phyloP scores from a whole-genome alignment of 2,888 invertebrate species.

The Chaitophorus viminalis region DNA sequence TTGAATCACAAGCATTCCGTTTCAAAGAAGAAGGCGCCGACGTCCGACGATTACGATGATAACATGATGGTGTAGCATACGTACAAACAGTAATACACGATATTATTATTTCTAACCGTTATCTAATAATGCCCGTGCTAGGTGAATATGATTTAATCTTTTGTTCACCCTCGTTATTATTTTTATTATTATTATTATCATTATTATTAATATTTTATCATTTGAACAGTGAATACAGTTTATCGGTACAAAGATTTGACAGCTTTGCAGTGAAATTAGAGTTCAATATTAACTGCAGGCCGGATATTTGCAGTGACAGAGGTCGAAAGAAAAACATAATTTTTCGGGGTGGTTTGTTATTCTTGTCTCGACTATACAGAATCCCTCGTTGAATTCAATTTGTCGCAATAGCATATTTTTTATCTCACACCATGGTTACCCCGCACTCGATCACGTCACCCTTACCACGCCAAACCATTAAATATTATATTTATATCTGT shows the following conservation, averaged over 20 bases:
- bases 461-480: not conserved
- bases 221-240: not conserved
- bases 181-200: no score
- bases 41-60: not conserved
- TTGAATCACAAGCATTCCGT: not conserved
- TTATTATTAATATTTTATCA: not conserved
- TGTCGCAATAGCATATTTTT: constrained; percentile 33
- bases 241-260: not conserved
- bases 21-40: constrained; percentile 22
- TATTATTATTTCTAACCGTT: not conserved
- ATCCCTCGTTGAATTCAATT: constrained; percentile 39
- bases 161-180: not conserved
- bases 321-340: constrained; percentile 33
- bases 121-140: not conserved
- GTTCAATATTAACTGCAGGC: constrained; percentile 14
- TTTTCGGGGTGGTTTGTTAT: constrained; percentile 8
- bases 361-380: constrained; percentile 2
- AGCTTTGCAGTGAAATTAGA: not conserved
- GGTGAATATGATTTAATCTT: not conserved
- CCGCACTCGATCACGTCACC: no score
- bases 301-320: constrained; percentile 54
- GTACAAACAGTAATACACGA: not conserved
- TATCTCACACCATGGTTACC: not conserved
- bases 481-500: not conserved
- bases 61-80: no score